Evolutionary conservation across 2,797 vertebrate genomes (phyloP).

Genomic region (Falco berigora): DNA sequence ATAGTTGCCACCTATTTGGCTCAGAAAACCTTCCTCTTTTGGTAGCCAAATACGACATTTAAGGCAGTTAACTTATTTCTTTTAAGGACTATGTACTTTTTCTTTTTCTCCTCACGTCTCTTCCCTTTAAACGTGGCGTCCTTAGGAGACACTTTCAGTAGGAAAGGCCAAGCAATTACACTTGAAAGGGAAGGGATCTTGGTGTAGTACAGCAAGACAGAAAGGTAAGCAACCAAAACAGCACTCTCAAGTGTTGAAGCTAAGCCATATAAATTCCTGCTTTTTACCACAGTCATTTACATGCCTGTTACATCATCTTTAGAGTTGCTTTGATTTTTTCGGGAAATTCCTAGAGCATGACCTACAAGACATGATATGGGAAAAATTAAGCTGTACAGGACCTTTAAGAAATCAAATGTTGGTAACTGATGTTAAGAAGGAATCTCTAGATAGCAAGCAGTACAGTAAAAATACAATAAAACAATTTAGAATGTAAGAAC

Average conservation of each 20-base stretch:
- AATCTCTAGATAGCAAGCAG: not conserved
- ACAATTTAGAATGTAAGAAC: conserved; percentile 9
- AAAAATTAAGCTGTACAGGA: not conserved
- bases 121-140: not conserved
- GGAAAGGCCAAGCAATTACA: not conserved
- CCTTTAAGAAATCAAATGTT: conserved; percentile 18
- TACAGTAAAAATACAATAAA: conserved; percentile 21
- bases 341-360: not conserved
- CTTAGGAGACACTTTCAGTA: not conserved
- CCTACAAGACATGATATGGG: not conserved
- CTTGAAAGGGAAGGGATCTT: not conserved
- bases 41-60: not conserved
- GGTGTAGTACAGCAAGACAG: not conserved
- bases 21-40: not conserved
- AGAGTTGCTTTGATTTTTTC: not conserved
- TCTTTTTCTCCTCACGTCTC: not conserved
- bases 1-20: not conserved
- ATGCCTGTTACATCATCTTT: not conserved
- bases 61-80: not conserved
- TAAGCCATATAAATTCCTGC: not conserved
- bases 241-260: not conserved
- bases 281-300: not conserved
- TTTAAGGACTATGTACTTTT: not conserved
- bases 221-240: not conserved
- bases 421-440: not conserved